Conservation (phyloP, 2,888 invertebrate species). For the Coleophora deauratella region DNA sequence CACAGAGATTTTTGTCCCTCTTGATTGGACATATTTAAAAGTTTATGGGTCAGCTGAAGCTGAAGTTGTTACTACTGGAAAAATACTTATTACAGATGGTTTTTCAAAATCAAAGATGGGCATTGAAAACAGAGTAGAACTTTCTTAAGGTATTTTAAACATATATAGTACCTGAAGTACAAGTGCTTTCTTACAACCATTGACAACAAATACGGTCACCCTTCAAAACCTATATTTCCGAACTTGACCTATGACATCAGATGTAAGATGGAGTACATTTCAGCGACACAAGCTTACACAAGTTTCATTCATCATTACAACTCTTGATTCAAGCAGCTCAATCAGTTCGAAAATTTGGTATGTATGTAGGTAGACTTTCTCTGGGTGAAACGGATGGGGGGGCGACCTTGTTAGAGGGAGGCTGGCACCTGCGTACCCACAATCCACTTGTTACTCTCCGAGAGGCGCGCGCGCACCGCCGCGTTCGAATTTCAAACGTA, state of each 20-base stretch:
- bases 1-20: no score
- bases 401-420: conserved; percentile 72
- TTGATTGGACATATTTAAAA: no score
- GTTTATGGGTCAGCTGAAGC: no score
- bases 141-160: no score
- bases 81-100: no score
- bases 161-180: no score
- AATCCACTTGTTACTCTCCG: conserved; percentile 62
- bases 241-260: conserved; percentile 7
- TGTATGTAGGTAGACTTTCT: conserved; percentile 74
- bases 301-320: conserved; percentile 43
- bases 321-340: conserved; percentile 48
- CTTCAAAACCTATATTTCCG: conserved; percentile 3
- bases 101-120: no score
- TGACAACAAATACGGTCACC: not conserved
- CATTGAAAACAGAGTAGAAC: no score
- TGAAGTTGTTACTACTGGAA: no score
- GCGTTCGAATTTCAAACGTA: conserved; percentile 38
- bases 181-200: no score
- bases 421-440: conserved; percentile 67
- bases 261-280: conserved; percentile 3
- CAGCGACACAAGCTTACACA: conserved; percentile 26
- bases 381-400: conserved; percentile 61
- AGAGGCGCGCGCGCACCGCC: conserved; percentile 60
- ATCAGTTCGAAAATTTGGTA: conserved; percentile 71